Evolutionary conservation across 1,140 invertebrate genomes (phyloP).

Genomic region (Bilobella aurantiaca): DNA sequence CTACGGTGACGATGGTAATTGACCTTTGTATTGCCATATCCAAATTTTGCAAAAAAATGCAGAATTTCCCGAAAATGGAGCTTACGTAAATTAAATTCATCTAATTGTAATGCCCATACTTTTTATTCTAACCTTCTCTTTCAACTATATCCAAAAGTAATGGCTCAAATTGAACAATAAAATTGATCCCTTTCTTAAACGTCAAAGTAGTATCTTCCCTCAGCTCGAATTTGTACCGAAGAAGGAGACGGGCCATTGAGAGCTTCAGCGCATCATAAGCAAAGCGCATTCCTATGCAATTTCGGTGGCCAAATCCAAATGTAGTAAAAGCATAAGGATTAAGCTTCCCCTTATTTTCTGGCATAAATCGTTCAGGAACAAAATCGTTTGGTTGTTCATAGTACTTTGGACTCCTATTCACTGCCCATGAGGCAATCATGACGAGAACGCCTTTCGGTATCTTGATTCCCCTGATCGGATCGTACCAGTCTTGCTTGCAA

Average conservation of each 20-base stretch:
- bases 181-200: slow-evolving; percentile 18
- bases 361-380: slow-evolving; percentile 48
- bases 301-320: slow-evolving; percentile 17
- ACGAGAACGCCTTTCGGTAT: slow-evolving; percentile 41
- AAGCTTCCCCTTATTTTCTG: slow-evolving; percentile 38
- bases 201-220: slow-evolving; percentile 13
- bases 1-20: too few relatives aligned
- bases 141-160: slow-evolving; percentile 18
- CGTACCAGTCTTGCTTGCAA: slow-evolving; percentile 38
- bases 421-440: slow-evolving; percentile 41
- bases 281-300: slow-evolving; percentile 23
- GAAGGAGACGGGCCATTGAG: slow-evolving; percentile 5
- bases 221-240: slow-evolving; percentile 12
- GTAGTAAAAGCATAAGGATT: slow-evolving; percentile 16
- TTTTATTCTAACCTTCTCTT: slow-evolving; percentile 9
- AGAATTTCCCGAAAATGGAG: too few relatives aligned
- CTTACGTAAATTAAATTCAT: too few relatives aligned
- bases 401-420: slow-evolving; percentile 45
- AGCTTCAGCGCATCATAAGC: slow-evolving; percentile 17
- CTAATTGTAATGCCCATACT: too few relatives aligned
- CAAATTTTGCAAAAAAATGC: too few relatives aligned
- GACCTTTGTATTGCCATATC: too few relatives aligned
- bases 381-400: slow-evolving; percentile 47
- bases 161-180: slow-evolving; percentile 21
- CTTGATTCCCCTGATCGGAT: slow-evolving; percentile 34